These are phyloP conservation scores for Cottus gobio DNA, from an alignment of 2,113 vertebrate genomes.

Conservation along the genomic window DNA sequence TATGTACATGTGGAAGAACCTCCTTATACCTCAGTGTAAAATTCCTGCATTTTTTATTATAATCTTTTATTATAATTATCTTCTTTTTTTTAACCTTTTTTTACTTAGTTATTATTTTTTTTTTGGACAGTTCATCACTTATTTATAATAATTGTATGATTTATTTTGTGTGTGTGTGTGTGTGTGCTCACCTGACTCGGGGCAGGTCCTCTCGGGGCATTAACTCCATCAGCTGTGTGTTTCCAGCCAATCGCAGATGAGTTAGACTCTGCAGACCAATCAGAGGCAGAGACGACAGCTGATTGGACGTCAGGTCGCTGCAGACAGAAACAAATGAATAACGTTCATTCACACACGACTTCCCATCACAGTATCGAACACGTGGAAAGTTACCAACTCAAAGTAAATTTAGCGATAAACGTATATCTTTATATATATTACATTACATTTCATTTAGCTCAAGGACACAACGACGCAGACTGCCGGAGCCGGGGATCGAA, in stretches of 20 bases:
- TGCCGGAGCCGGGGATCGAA: too few relatives aligned
- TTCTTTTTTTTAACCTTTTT: too few relatives aligned
- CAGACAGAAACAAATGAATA: conserved; percentile 70
- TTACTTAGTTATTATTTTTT: too few relatives aligned
- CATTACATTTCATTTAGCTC: too few relatives aligned
- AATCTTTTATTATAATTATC: too few relatives aligned
- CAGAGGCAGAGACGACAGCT: conserved; percentile 91
- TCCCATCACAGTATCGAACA: neutral
- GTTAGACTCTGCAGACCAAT: conserved; percentile 91
- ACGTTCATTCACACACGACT: neutral
- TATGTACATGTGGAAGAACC: neutral
- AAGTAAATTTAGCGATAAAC: too few relatives aligned
- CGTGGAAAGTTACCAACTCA: too few relatives aligned
- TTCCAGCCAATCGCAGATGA: conserved; percentile 96
- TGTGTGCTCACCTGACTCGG: conserved; percentile 87
- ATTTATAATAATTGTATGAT: too few relatives aligned
- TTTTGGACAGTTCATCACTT: too few relatives aligned
- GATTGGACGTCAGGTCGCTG: conserved; percentile 95
- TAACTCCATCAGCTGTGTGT: conserved; percentile 88
- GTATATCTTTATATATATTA: too few relatives aligned
- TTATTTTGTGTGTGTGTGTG: too few relatives aligned
- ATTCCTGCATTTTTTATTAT: neutral
- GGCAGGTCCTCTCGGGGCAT: conserved; percentile 91
- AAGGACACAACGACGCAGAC: too few relatives aligned
- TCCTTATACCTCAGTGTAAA: neutral